Evolutionary conservation across 2,888 invertebrate species (phyloP).

Genomic region (Campoplex capitator): DNA sequence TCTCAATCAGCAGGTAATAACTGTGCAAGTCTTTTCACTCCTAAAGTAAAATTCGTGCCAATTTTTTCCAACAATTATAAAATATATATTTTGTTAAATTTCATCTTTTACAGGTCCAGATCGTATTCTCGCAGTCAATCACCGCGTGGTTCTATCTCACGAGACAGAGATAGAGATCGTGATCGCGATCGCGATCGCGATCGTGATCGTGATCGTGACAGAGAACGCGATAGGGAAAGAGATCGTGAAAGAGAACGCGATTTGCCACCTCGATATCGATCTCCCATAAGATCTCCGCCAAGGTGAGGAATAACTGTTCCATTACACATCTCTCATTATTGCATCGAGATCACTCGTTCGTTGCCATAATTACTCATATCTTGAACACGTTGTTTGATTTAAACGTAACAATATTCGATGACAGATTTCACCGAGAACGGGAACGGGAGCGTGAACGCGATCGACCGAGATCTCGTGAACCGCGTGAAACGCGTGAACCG

Average conservation of each 20-base stretch:
- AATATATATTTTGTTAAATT: not conserved
- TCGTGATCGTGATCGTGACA: constrained; percentile 77
- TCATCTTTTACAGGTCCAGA: constrained; percentile 82
- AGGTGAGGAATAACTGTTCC: constrained; percentile 75
- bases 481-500: constrained; percentile 79
- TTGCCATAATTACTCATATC: too few relatives aligned
- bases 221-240: constrained; percentile 78
- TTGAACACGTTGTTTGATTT: not conserved
- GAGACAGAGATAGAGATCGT: constrained; percentile 85
- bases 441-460: constrained; percentile 78
- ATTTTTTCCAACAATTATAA: too few relatives aligned
- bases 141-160: constrained; percentile 85
- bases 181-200: constrained; percentile 86
- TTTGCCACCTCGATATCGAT: constrained; percentile 81
- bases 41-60: too few relatives aligned
- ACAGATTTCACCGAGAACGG: constrained; percentile 82
- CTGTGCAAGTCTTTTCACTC: too few relatives aligned
- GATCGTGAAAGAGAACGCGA: constrained; percentile 80
- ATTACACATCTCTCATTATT: not conserved
- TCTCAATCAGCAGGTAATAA: constrained; percentile 86
- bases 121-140: constrained; percentile 88
- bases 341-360: not conserved
- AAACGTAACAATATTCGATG: not conserved
- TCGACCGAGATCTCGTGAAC: constrained; percentile 80
- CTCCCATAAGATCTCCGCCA: constrained; percentile 82